phyloP scores from a whole-genome alignment of 2,888 invertebrate species.

The Apomyelois bistriatella region DNA sequence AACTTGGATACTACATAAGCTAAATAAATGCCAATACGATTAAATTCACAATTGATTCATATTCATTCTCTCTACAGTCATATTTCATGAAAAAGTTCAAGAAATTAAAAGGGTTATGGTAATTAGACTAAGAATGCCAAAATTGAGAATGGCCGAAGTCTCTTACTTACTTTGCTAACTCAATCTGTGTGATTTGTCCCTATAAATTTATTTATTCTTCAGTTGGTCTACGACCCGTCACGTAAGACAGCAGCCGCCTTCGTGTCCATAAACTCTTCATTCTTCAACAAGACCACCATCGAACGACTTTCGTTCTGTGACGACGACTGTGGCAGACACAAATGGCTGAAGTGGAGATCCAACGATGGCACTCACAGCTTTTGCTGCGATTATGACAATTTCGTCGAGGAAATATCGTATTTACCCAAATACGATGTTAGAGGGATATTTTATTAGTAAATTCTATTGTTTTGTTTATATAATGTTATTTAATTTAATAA shows the following conservation, averaged over 20 bases:
- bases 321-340: slow-evolving; percentile 45
- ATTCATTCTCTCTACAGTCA: too few relatives aligned
- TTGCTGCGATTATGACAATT: slow-evolving; percentile 57
- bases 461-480: neutral
- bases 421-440: slow-evolving; percentile 37
- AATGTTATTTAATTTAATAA: neutral
- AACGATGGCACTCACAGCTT: slow-evolving; percentile 62
- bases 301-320: slow-evolving; percentile 46
- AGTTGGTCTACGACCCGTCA: slow-evolving; percentile 56
- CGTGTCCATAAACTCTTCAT: slow-evolving; percentile 58
- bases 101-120: too few relatives aligned
- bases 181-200: too few relatives aligned
- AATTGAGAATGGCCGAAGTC: too few relatives aligned
- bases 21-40: too few relatives aligned
- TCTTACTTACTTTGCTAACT: too few relatives aligned
- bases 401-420: slow-evolving; percentile 31
- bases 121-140: too few relatives aligned
- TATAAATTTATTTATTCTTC: slow-evolving; percentile 13
- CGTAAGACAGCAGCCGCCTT: slow-evolving; percentile 48
- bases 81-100: too few relatives aligned
- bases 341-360: slow-evolving; percentile 59
- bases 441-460: slow-evolving; percentile 28
- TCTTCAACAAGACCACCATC: slow-evolving; percentile 40
- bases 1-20: too few relatives aligned
- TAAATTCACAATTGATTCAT: too few relatives aligned